These are phyloP conservation scores for Pyrrhosoma nymphula DNA, from an alignment of 2,888 invertebrate species.

Conservation along the genomic window DNA sequence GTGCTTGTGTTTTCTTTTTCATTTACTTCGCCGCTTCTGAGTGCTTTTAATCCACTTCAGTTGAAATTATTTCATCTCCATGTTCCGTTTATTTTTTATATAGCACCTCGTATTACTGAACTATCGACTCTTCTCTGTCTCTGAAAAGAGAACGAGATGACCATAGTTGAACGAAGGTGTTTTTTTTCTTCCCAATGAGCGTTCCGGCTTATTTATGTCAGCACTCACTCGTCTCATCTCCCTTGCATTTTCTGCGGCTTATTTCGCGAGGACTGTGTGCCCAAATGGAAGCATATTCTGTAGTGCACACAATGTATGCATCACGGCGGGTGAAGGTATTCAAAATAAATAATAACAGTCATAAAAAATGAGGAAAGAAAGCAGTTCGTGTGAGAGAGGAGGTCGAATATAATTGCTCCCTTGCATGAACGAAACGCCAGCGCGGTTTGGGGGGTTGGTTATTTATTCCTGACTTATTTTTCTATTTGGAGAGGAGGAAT, in stretches of 20 bases:
- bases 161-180: neutral
- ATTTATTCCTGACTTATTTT: neutral
- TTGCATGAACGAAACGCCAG: neutral
- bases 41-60: neutral
- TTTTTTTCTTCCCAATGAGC: neutral
- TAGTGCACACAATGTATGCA: neutral
- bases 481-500: neutral
- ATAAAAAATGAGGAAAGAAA: neutral
- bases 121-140: neutral
- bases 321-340: neutral
- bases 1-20: too few species aligned
- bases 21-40: neutral
- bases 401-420: constrained; percentile 11
- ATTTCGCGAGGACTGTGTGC: neutral
- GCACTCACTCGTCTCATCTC: neutral
- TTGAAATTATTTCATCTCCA: neutral
- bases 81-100: neutral
- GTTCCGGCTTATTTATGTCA: neutral
- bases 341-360: neutral
- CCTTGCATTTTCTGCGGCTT: neutral
- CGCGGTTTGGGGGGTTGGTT: neutral
- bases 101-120: neutral
- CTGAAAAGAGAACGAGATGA: neutral
- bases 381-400: neutral
- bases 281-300: neutral